phyloP scores from a whole-genome alignment of 2,888 invertebrate species.

The Dicranocentrus wangi region DNA sequence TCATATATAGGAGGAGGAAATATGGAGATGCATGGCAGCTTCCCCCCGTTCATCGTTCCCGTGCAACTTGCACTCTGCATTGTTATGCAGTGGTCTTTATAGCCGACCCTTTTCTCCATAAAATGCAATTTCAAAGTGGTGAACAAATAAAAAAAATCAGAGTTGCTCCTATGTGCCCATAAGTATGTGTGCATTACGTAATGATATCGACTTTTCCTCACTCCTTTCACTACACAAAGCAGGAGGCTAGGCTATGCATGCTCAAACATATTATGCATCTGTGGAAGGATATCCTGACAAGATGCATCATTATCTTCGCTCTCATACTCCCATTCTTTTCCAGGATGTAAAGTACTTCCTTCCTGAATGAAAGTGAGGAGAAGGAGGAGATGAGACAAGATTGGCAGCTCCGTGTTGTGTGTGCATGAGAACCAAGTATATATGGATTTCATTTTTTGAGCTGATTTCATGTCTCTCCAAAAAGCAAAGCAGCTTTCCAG shows the following conservation, averaged over 20 bases:
- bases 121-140: conserved; percentile 50
- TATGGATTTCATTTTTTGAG: no score
- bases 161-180: not conserved
- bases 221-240: conserved; percentile 6
- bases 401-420: not conserved
- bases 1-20: not conserved
- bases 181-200: not conserved
- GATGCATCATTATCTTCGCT: not conserved
- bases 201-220: conserved; percentile 31
- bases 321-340: conserved; percentile 19
- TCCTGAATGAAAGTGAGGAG: conserved; percentile 38
- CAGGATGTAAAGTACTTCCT: conserved; percentile 29
- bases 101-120: not conserved
- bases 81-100: conserved; percentile 9
- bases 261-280: not conserved
- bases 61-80: conserved; percentile 9
- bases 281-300: not conserved
- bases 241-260: not conserved
- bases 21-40: conserved; percentile 31
- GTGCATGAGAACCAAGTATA: not conserved
- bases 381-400: not conserved
- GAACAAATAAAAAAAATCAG: conserved; percentile 26
- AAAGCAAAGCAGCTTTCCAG: no score
- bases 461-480: no score
- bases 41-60: conserved; percentile 9